A percentile compares a stretch with the other conserved stretches of the same genome.
These are phyloP conservation scores for Ophiothrix spiculata DNA, from an alignment of 35 echinoderm and acorn worm genomes.

Conservation along the genomic window DNA sequence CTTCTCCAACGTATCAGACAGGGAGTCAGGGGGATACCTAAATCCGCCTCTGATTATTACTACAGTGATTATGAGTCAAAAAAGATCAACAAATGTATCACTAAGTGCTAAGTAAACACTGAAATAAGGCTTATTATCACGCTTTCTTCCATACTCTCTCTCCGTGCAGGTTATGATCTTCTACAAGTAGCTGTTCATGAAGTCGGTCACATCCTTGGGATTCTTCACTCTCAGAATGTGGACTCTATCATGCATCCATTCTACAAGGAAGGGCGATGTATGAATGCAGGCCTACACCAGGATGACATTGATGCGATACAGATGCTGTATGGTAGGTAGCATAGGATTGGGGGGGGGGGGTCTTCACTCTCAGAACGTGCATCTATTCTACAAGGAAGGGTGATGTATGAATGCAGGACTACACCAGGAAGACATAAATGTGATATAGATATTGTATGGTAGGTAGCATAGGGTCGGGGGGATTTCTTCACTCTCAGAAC, in stretches of 20 bases:
- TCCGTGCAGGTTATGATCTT: constrained; percentile 52
- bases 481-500: too few relatives aligned
- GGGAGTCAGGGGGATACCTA: too few relatives aligned
- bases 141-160: not conserved
- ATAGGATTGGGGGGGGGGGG: too few relatives aligned
- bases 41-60: too few relatives aligned
- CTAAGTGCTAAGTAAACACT: not conserved
- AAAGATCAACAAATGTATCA: not conserved
- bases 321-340: too few relatives aligned
- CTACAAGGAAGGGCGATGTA: constrained; percentile 27
- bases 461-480: too few relatives aligned
- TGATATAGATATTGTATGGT: too few relatives aligned
- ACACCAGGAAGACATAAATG: too few relatives aligned
- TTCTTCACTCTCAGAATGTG: constrained; percentile 44
- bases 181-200: constrained; percentile 73
- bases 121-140: not conserved
- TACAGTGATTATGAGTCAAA: not conserved
- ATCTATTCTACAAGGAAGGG: too few relatives aligned
- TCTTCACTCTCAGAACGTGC: too few relatives aligned
- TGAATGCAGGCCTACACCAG: constrained; percentile 36
- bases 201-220: constrained; percentile 55
- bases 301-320: constrained; percentile 65
- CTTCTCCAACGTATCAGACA: too few relatives aligned
- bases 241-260: constrained; percentile 57
- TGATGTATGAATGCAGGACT: too few relatives aligned